Evolutionary conservation across 35 echinoderm and acorn worm species (phyloP), one percentile per base, ranked within the genome.

Genomic region (Eucidaris tribuloides): DNA sequence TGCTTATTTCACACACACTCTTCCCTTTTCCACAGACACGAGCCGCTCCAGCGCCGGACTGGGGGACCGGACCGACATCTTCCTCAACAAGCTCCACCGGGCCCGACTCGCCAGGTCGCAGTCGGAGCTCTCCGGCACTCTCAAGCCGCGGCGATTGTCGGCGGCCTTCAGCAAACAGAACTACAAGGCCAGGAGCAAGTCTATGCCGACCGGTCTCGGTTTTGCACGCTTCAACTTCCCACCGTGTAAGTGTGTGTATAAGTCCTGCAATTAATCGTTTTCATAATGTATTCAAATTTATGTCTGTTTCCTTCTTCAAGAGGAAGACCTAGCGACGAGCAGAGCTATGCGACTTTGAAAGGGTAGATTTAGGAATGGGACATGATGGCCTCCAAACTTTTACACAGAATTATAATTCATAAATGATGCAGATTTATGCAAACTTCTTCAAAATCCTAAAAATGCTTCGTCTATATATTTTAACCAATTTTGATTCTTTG

Each of bases 61-160:
- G 20, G 81, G 62, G 7, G 87, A 94, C 54, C 57, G 87, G 18
- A 94, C 81, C 19, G 92, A 89, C 63, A 72, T 84, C 36, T 94
- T 90, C 87, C 30, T 94, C 44, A 94, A 89, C 82, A 94, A 94
- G 77, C 76, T 90, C 30, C 65, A 89, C 40, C 65, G 92, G 24
- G 92, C 92, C 27, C 86, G 92, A 1, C 58, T 94, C 7, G 92
- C 92, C 35, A 55, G 92, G n/a, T 94, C 92, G 7, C 92, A 89
- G 60, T 94, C 92, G 17, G 92, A 94, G 55, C 83, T 84, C 3
- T 84, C 84, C 0, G 79, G 84, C 31, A 86, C 89, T 24, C 58
- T 91, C 70, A 94, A 90, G 28, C 92, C 92, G 4, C 62, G 92
- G 25, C 46, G 92, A 55, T 77, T 94, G 57, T 94, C 92, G 7